phyloP scores from a whole-genome alignment of 1,140 invertebrate genomes.

The Physella acuta region DNA sequence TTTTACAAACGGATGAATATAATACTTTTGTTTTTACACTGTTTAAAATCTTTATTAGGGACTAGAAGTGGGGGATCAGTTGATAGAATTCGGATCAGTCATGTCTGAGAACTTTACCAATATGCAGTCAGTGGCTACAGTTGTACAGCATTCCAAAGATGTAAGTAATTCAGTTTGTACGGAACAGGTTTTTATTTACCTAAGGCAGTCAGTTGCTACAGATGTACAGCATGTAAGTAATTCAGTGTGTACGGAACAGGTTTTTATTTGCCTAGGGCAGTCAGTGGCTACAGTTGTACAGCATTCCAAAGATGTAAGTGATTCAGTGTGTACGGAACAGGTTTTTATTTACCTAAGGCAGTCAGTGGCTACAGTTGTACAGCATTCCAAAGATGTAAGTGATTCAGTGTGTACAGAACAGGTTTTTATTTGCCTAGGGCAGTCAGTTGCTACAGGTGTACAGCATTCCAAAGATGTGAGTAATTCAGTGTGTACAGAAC shows the following conservation, averaged over 20 bases:
- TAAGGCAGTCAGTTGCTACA: not conserved
- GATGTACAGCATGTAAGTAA: not conserved
- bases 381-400: too few species aligned
- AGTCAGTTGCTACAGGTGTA: too few species aligned
- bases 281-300: not conserved
- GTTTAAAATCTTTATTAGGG: slow-evolving; percentile 76
- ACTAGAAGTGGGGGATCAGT: slow-evolving; percentile 72
- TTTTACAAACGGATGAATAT: too few species aligned
- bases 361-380: too few species aligned
- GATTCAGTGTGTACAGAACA: too few species aligned
- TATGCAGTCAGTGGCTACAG: slow-evolving; percentile 67
- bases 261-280: too few species aligned
- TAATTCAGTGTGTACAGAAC: too few species aligned
- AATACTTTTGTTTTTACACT: too few species aligned
- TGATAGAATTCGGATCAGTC: slow-evolving; percentile 83
- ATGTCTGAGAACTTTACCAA: slow-evolving; percentile 73
- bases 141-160: slow-evolving; percentile 76
- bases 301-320: not conserved
- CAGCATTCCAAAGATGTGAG: too few species aligned
- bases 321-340: not conserved
- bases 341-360: not conserved
- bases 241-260: not conserved
- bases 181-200: too few species aligned
- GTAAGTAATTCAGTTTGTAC: too few species aligned
- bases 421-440: too few species aligned